Conservation (phyloP, 2,888 invertebrate genomes). For the Cantharis rustica region DNA sequence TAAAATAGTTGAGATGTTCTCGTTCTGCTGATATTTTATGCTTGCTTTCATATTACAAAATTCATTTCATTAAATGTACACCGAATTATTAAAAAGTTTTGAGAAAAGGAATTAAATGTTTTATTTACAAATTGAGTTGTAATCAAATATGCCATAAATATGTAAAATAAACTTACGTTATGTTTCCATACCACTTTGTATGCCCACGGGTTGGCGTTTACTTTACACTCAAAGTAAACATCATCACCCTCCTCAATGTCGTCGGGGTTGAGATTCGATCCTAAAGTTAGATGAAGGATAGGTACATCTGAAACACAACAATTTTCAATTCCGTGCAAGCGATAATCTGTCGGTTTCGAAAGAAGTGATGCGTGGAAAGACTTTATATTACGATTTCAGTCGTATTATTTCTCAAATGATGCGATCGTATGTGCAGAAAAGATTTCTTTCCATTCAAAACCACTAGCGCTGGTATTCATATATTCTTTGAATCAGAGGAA, state of each 20-base stretch:
- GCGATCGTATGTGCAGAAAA: slow-evolving; percentile 11
- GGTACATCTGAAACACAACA: slow-evolving; percentile 66
- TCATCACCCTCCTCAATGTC: slow-evolving; percentile 83
- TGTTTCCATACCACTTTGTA: slow-evolving; percentile 83
- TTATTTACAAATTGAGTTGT: background rate
- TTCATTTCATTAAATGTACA: slow-evolving; percentile 1
- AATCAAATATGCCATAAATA: background rate
- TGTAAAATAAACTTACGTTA: slow-evolving; percentile 66
- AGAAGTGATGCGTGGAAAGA: slow-evolving; percentile 43
- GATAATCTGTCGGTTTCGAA: slow-evolving; percentile 40
- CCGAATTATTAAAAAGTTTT: background rate
- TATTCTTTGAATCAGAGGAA: background rate
- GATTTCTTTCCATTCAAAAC: slow-evolving; percentile 12
- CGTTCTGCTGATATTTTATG: slow-evolving; percentile 20
- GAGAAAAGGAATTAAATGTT: background rate
- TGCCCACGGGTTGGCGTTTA: slow-evolving; percentile 76
- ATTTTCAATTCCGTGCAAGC: slow-evolving; percentile 45
- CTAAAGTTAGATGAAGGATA: slow-evolving; percentile 70
- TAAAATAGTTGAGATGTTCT: slow-evolving; percentile 24
- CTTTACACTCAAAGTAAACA: slow-evolving; percentile 81
- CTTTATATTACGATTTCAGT: slow-evolving; percentile 46
- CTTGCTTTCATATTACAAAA: slow-evolving; percentile 14
- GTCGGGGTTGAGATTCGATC: slow-evolving; percentile 75
- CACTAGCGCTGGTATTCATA: background rate
- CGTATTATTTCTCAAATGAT: slow-evolving; percentile 39